Base-by-base conservation (phyloP, 2,888 invertebrate species). In the Caenorhabditis macrosperma region DNA sequence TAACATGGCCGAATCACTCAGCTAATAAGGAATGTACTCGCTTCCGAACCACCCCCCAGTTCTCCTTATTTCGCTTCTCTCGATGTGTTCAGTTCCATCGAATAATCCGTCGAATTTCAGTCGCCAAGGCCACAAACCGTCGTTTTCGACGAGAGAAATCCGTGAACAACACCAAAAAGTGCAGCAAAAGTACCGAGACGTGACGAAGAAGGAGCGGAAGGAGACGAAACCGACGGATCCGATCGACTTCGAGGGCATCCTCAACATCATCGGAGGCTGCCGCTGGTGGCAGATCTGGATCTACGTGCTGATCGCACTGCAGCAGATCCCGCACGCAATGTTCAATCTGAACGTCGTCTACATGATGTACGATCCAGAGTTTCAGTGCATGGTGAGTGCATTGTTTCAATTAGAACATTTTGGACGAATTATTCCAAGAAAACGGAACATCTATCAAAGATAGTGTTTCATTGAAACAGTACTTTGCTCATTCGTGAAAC, bases 251-350 rank as follows among this genome's bases (percentile, higher is more conserved):
- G 90, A 90, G 78, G 89, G 90, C n/a, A 89, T 90, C 68, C 79
- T 90, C 3, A 88, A 90, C 67, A 89, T 91, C 63, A 90, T 90
- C 81, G 90, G 90, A 44, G 90, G 90, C 28, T 90, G 90, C 77
- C 83, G 87, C 30, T 90, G 88, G 89, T 90, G 90, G 90, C 90
- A 90, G 72, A 88, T 90, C 48, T 90, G 88, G 87, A 86, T 90
- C 55, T 90, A 90, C 78, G 83, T 89, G 46, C 80, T 90, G 59
- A 90, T 90, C 64, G 87, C 88, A 26, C 75, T 90, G 52, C 90
- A 90, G 64, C 90, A 90, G 69, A 88, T 91, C 44, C 90, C 90
- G 26, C 90, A 90, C 63, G 90, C 90, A 28, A 90, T 90, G 90
- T 90, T 91, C 86, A 91, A 90, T 74, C 72, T 90, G 68, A 86